Percentiles rank a stretch among this genome's conserved stretches.
Evolutionary conservation across 2,113 vertebrate genomes (phyloP).

Genomic region (Dicentrarchus labrax): DNA sequence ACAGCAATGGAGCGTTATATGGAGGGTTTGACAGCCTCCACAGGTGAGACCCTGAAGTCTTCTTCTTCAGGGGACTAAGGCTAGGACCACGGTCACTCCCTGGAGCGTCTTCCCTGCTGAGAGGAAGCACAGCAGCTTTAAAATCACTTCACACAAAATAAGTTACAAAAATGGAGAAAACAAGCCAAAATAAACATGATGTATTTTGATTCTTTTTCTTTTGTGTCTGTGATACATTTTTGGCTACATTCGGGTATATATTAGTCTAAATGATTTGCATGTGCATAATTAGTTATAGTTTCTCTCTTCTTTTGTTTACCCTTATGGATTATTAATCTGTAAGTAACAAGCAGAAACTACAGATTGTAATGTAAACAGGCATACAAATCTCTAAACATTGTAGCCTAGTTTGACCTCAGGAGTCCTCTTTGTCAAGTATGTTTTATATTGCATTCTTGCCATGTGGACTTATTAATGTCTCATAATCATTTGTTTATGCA

Average conservation of each 20-base stretch:
- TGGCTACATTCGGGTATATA: not conserved
- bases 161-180: not conserved
- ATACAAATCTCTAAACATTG: not conserved
- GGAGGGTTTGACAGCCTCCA: constrained; percentile 78
- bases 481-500: not conserved
- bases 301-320: not conserved
- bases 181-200: not conserved
- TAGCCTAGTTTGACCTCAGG: not conserved
- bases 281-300: not conserved
- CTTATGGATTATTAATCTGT: constrained; percentile 23
- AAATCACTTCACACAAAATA: not conserved
- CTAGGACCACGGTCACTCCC: constrained; percentile 27
- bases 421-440: not conserved
- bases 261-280: not conserved
- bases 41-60: constrained; percentile 71
- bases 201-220: not conserved
- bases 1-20: constrained; percentile 48
- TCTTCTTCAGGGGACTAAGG: constrained; percentile 79
- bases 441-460: not conserved
- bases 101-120: constrained; percentile 39
- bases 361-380: not conserved
- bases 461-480: not conserved
- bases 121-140: not conserved
- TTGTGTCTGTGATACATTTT: not conserved
- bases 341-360: not conserved